Conservation (phyloP, 2,113 vertebrate genomes). For the Chroicocephalus ridibundus region DNA sequence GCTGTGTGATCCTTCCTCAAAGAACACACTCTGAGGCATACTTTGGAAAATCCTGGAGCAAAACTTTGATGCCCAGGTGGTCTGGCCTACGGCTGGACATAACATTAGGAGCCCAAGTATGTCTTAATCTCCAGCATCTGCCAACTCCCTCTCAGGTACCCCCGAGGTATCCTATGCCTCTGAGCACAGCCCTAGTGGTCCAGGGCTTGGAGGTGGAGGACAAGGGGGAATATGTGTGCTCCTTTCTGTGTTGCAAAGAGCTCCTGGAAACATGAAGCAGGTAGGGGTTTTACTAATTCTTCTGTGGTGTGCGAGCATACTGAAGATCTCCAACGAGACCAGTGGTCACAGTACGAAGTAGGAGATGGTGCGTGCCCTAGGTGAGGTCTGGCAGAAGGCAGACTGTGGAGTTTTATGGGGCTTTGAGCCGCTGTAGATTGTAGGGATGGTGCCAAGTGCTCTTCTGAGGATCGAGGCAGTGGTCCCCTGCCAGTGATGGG, state of each 20-base stretch:
- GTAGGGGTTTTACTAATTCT: background rate
- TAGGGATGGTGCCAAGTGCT: background rate
- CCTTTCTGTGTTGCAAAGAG: background rate
- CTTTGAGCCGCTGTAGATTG: background rate
- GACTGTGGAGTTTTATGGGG: background rate
- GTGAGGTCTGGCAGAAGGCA: background rate
- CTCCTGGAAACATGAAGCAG: background rate
- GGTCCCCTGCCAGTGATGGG: background rate
- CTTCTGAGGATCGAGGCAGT: background rate
- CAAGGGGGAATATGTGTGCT: background rate
- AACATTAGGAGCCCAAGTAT: background rate
- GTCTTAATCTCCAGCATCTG: background rate
- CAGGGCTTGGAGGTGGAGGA: background rate
- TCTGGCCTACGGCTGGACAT: background rate
- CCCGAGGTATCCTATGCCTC: background rate
- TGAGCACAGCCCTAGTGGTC: background rate
- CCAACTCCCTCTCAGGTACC: background rate
- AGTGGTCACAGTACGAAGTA: background rate
- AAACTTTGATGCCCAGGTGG: background rate
- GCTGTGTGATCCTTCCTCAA: background rate
- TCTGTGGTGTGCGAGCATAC: background rate
- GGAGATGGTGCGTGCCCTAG: background rate
- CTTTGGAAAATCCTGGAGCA: background rate
- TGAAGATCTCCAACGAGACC: background rate
- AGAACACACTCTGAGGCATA: background rate